Conservation (phyloP, 2,797 vertebrate genomes). For the Chelonia mydas region DNA sequence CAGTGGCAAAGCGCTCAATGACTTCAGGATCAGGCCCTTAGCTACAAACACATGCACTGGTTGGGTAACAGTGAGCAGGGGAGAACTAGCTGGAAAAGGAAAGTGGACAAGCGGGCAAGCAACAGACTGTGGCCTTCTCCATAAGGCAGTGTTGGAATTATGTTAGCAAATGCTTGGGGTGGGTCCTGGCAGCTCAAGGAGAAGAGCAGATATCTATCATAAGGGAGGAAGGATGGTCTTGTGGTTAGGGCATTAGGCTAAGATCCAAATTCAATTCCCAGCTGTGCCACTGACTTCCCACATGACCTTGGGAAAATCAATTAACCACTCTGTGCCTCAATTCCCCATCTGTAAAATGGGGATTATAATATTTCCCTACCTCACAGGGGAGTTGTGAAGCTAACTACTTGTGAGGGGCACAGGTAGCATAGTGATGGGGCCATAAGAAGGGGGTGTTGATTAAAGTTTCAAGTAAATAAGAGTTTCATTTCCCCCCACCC, state of each 20-base stretch:
- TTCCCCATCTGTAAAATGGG: background rate
- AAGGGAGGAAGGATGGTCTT: background rate
- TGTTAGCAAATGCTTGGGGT: background rate
- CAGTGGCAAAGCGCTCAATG: rapidly evolving
- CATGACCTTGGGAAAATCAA: rapidly evolving
- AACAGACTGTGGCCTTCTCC: background rate
- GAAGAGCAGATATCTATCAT: background rate
- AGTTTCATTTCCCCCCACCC: rapidly evolving
- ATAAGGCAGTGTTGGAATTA: background rate
- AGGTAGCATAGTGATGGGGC: rapidly evolving
- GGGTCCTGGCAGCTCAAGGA: background rate
- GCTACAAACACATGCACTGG: background rate
- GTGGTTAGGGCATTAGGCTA: background rate
- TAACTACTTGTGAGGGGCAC: rapidly evolving
- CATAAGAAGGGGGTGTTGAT: rapidly evolving
- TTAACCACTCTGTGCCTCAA: rapidly evolving
- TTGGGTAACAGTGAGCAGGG: background rate
- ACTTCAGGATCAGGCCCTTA: background rate
- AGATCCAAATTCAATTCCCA: background rate
- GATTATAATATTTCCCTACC: background rate
- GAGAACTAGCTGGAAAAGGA: background rate
- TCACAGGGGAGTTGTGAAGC: background rate
- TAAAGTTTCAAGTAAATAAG: rapidly evolving
- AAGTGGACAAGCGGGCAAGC: background rate
- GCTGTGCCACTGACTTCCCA: background rate